These are phyloP conservation scores for Halcyon chelicuti DNA, from an alignment of 2,797 vertebrate genomes.

Conservation along the genomic window DNA sequence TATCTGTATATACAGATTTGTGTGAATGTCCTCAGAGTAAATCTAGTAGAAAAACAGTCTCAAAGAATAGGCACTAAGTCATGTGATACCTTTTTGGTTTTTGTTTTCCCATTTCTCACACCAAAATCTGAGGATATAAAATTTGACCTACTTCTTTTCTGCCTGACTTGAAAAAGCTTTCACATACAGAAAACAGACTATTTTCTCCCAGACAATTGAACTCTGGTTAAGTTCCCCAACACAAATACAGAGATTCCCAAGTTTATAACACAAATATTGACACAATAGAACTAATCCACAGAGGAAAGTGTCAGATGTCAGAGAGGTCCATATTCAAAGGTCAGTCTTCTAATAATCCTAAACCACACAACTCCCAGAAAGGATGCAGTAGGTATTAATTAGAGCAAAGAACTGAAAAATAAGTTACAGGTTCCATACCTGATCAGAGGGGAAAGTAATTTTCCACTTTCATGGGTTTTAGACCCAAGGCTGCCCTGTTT, in stretches of 20 bases:
- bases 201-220: conserved; percentile 26
- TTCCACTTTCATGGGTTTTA: background rate
- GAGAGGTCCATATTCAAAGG: background rate
- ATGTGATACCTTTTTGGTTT: conserved; percentile 22
- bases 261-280: conserved; percentile 40
- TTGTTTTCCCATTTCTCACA: conserved; percentile 18
- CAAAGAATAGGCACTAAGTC: background rate
- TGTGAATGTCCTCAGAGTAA: conserved; percentile 18
- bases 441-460: background rate
- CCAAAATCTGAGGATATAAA: conserved; percentile 32
- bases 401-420: conserved; percentile 3
- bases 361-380: background rate
- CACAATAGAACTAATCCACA: background rate
- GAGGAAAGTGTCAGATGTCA: background rate
- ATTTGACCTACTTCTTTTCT: conserved; percentile 55
- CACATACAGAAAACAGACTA: background rate
- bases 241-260: background rate
- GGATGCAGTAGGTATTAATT: background rate
- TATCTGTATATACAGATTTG: background rate
- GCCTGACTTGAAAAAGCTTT: conserved; percentile 37
- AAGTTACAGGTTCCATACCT: background rate
- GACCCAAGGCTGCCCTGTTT: background rate
- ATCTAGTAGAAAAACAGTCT: background rate
- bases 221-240: conserved; percentile 10
- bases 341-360: background rate